These are phyloP conservation scores for Heliconius hortense DNA, from an alignment of 2,888 invertebrate species.

Conservation along the genomic window DNA sequence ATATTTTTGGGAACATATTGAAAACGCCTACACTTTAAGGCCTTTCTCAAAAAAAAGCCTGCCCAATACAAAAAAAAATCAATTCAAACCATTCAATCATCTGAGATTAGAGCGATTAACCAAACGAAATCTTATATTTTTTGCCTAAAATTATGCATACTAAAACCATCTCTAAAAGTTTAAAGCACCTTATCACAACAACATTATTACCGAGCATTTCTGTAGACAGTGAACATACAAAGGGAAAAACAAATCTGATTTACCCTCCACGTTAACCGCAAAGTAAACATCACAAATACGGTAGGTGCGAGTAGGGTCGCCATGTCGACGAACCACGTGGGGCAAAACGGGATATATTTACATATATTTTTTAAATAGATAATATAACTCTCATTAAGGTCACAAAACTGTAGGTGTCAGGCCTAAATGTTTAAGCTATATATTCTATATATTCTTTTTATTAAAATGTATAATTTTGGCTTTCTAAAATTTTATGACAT, in stretches of 20 bases:
- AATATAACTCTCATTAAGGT: neutral
- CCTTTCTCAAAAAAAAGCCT: too few relatives aligned
- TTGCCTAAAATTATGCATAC: neutral
- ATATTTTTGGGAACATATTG: too few relatives aligned
- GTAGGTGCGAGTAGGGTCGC: slow-evolving; percentile 57
- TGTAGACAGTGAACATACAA: slow-evolving; percentile 17
- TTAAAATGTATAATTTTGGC: too few relatives aligned
- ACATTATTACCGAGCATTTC: slow-evolving; percentile 1
- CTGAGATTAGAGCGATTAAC: too few relatives aligned
- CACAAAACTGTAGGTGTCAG: too few relatives aligned
- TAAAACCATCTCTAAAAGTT: neutral
- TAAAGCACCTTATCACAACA: neutral
- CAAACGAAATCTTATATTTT: neutral
- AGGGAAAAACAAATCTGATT: slow-evolving; percentile 59
- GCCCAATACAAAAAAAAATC: too few relatives aligned
- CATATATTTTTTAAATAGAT: neutral
- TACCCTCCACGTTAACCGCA: slow-evolving; percentile 53
- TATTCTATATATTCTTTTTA: too few relatives aligned
- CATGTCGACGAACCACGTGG: neutral
- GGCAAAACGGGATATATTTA: neutral
- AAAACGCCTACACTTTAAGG: too few relatives aligned
- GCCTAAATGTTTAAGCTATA: too few relatives aligned
- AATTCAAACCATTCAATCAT: too few relatives aligned
- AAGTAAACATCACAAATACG: slow-evolving; percentile 59
- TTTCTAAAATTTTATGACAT: too few relatives aligned